These are phyloP conservation scores for Folsomia manolachei DNA, from an alignment of 2,888 invertebrate genomes.

Conservation along the genomic window DNA sequence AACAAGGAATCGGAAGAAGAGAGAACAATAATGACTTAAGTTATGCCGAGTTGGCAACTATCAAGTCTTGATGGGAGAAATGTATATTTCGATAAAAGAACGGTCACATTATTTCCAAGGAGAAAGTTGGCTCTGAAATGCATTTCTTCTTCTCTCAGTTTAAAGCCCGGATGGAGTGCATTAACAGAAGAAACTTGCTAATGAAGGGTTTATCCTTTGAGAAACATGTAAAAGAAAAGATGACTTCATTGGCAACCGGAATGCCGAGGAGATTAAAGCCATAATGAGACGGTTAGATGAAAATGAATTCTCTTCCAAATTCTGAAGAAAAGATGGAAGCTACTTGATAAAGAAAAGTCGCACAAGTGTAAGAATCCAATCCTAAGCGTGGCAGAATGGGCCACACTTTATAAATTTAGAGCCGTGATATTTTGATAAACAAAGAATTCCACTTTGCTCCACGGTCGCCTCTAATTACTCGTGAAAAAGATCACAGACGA, in stretches of 20 bases:
- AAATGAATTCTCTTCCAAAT: background rate
- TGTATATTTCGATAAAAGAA: conserved; percentile 5
- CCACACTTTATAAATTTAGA: background rate
- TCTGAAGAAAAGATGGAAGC: conserved; percentile 5
- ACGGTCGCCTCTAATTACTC: conserved; percentile 49
- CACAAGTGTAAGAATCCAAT: too few relatives aligned
- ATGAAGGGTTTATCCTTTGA: conserved; percentile 7
- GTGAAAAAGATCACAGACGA: conserved; percentile 50
- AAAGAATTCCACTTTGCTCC: conserved; percentile 46
- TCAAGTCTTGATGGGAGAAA: background rate
- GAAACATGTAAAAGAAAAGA: background rate
- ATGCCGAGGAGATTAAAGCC: background rate
- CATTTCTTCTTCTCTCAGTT: background rate
- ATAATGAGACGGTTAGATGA: conserved; percentile 1
- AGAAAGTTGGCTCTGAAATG: background rate
- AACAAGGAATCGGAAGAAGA: background rate
- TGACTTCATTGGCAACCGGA: conserved; percentile 7
- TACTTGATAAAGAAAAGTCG: conserved; percentile 23
- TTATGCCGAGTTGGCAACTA: background rate
- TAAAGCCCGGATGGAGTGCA: background rate
- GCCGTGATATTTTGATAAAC: conserved; percentile 49
- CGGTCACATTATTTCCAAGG: background rate
- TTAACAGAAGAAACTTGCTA: conserved; percentile 2
- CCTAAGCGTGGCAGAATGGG: background rate
- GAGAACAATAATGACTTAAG: background rate